Evolutionary conservation across 2,888 invertebrate genomes (phyloP), one percentile per base, ranked within the genome.

Genomic region (Yponomeuta sedellus): DNA sequence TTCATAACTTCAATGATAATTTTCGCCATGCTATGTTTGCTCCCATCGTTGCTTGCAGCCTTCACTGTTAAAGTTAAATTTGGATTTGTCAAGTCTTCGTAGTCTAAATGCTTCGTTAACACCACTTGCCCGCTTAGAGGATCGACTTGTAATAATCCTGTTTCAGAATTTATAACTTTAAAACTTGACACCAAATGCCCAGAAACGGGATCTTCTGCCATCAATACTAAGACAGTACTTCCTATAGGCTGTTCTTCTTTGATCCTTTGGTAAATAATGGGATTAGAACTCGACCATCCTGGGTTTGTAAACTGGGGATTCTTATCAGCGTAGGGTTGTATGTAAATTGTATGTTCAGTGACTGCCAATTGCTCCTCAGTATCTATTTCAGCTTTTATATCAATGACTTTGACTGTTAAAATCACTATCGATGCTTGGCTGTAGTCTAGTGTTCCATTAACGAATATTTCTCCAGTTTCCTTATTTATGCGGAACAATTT

Each of bases 241-340:
- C 95, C 96, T 20, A 96, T 92, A 0, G 95, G 94, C 76, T 95
- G 94, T 78, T 96, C 96, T 81, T 97, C 96, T 67, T 94, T 94
- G 10, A 96, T 91, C 67, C 92, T 92, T 1, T 95, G 90, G 65
- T 93, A 92, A 40, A 96, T 94, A 0, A 93, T 85, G 0, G 95
- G 94, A 70, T 94, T 94, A 0, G 94, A 92, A 39, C 93, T 93
- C 0, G 93, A 94, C 96, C 96, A 96, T 1, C 94, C 94, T 0
- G 93, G 79, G 71, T 95, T 94, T 1, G 93, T 93, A 71, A 96
- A 96, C 40, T 95, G 92, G 0, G 96, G 95, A 81, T 95, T 95
- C 73, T 94, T 94, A 71, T 96, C 95, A 69, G 94, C 94, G 76
- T 94, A 95, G 0, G 96, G 95, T 77, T 96, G 95, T 39, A 96